Conservation (phyloP, 1,140 invertebrate species). For the Whitmania pigra region DNA sequence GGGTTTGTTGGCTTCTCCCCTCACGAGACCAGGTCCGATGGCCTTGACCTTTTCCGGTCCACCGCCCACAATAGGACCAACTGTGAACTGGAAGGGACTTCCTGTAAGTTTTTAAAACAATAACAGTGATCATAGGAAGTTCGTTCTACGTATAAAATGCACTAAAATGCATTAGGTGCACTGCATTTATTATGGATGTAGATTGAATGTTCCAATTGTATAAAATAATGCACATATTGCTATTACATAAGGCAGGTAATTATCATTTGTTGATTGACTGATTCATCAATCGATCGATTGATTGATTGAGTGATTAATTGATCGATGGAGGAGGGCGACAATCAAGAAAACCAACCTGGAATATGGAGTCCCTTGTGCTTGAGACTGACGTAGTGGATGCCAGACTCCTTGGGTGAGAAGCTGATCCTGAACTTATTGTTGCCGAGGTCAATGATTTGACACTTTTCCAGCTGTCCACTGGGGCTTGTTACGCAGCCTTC, state of each 20-base stretch:
- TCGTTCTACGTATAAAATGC: no score
- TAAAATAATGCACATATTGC: not conserved
- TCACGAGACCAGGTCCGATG: slow-evolving; percentile 77
- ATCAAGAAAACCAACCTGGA: slow-evolving; percentile 51
- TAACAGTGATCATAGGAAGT: no score
- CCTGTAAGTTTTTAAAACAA: slow-evolving; percentile 31
- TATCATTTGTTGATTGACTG: not conserved
- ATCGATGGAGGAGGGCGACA: not conserved
- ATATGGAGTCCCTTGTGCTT: slow-evolving; percentile 94
- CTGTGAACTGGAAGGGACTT: slow-evolving; percentile 50
- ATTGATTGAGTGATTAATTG: not conserved
- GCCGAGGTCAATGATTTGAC: slow-evolving; percentile 58
- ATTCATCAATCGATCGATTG: not conserved
- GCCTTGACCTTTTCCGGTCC: slow-evolving; percentile 64
- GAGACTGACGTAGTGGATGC: slow-evolving; percentile 88
- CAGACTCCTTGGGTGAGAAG: slow-evolving; percentile 93
- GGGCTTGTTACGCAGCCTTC: slow-evolving; percentile 81
- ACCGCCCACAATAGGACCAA: slow-evolving; percentile 65
- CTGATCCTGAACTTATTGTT: slow-evolving; percentile 87
- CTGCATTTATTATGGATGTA: no score
- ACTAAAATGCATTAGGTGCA: no score
- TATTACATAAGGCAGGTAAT: not conserved
- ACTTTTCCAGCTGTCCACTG: slow-evolving; percentile 55
- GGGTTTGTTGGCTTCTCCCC: slow-evolving; percentile 61
- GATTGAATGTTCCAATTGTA: no score